These are phyloP conservation scores for Ahaetulla prasina DNA, from an alignment of 2,113 vertebrate species.

Conservation along the genomic window DNA sequence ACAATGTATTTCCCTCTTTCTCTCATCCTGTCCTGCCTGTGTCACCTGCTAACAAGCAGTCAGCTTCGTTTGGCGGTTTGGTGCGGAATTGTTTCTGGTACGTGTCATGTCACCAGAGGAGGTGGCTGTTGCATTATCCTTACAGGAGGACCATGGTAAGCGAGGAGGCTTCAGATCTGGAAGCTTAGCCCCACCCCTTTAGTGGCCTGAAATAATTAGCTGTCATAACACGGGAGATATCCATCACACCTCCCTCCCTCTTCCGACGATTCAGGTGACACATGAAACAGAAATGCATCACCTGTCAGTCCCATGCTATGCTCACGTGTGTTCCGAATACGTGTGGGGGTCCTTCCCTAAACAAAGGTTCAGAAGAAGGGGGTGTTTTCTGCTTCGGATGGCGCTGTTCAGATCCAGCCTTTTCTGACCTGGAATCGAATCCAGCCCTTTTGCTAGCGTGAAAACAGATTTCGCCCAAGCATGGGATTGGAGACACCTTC, in stretches of 20 bases:
- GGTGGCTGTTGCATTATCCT: not conserved
- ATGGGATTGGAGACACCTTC: not conserved
- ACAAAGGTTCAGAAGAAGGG: not conserved
- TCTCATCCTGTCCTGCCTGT: not conserved
- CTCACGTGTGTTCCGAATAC: not conserved
- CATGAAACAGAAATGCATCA: not conserved
- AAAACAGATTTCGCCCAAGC: not conserved
- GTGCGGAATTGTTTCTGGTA: not conserved
- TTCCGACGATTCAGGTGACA: not conserved
- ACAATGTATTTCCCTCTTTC: slow-evolving; percentile 33
- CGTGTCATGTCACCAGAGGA: not conserved
- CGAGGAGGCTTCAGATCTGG: too few species aligned
- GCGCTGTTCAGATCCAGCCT: not conserved
- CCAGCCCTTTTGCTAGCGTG: not conserved
- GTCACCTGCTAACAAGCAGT: not conserved
- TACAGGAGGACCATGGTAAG: not conserved
- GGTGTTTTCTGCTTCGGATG: not conserved
- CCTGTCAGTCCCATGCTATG: not conserved
- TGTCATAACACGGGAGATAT: not conserved
- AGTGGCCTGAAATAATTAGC: not conserved
- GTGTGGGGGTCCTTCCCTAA: not conserved
- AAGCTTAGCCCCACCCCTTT: not conserved
- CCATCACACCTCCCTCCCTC: not conserved
- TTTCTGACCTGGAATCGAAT: not conserved
- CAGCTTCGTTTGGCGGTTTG: not conserved